These are phyloP conservation scores for Gila robusta DNA, from an alignment of 2,797 vertebrate genomes.

Conservation along the genomic window DNA sequence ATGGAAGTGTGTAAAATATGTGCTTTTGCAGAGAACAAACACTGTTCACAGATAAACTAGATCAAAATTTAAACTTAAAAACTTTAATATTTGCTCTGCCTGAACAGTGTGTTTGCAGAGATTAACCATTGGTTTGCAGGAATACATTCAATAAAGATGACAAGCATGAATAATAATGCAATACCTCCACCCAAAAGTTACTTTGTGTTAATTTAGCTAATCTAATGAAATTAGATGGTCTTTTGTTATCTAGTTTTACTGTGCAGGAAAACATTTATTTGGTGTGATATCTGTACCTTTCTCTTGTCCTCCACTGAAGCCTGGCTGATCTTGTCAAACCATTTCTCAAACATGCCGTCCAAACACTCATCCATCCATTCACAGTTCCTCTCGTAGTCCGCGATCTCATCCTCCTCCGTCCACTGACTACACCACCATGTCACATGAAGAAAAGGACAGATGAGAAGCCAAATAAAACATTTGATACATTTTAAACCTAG, in stretches of 20 bases:
- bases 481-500: neutral
- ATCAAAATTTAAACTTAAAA: neutral
- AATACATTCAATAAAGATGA: neutral
- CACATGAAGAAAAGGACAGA: neutral
- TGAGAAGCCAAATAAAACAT: neutral
- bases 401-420: constrained; percentile 96
- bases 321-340: constrained; percentile 96
- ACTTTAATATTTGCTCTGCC: constrained; percentile 21
- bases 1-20: neutral
- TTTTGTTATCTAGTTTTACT: neutral
- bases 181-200: neutral
- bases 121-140: constrained; percentile 9
- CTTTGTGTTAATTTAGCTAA: neutral
- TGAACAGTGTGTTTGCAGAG: constrained; percentile 14
- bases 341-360: constrained; percentile 96
- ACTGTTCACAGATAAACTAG: neutral
- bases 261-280: neutral
- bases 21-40: neutral
- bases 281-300: constrained; percentile 80
- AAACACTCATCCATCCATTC: constrained; percentile 99
- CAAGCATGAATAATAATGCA: neutral
- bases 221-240: neutral
- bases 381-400: constrained; percentile 94
- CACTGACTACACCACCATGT: constrained; percentile 81
- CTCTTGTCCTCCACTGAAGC: constrained; percentile 91